Evolutionary conservation across 2,113 vertebrate species (phyloP).

Genomic region (Glaucidium brasilianum): DNA sequence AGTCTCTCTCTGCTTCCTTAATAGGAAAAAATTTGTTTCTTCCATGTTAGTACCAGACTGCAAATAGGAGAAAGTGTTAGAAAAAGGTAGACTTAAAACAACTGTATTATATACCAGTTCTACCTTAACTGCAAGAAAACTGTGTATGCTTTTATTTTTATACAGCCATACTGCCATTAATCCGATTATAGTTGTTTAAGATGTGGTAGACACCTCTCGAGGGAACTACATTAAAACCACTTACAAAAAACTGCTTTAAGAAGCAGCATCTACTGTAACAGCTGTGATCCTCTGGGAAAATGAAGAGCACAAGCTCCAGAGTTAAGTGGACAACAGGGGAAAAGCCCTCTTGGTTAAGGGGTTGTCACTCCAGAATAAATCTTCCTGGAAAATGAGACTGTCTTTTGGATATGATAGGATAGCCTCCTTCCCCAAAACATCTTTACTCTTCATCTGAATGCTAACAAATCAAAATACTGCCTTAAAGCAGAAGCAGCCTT

Average conservation of each 20-base stretch:
- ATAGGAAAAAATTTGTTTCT: not conserved
- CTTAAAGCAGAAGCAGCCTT: not conserved
- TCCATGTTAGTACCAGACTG: not conserved
- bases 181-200: not conserved
- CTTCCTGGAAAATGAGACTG: not conserved
- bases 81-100: not conserved
- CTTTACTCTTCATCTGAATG: not conserved
- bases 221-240: not conserved
- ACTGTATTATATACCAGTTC: not conserved
- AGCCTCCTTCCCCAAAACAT: not conserved
- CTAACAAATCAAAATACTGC: not conserved
- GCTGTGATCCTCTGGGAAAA: not conserved
- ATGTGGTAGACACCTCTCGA: not conserved
- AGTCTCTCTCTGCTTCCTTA: not conserved
- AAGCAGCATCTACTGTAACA: not conserved
- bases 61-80: not conserved
- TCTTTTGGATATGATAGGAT: not conserved
- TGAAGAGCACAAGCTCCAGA: fast-evolving
- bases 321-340: not conserved
- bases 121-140: not conserved
- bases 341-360: not conserved
- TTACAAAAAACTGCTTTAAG: not conserved
- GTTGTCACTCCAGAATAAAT: not conserved
- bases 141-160: not conserved
- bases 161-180: not conserved